A percentile compares a stretch with the other conserved stretches of the same genome.
These are phyloP conservation scores for Macaca nemestrina DNA, from an alignment of 2,113 vertebrate species.

Conservation along the genomic window DNA sequence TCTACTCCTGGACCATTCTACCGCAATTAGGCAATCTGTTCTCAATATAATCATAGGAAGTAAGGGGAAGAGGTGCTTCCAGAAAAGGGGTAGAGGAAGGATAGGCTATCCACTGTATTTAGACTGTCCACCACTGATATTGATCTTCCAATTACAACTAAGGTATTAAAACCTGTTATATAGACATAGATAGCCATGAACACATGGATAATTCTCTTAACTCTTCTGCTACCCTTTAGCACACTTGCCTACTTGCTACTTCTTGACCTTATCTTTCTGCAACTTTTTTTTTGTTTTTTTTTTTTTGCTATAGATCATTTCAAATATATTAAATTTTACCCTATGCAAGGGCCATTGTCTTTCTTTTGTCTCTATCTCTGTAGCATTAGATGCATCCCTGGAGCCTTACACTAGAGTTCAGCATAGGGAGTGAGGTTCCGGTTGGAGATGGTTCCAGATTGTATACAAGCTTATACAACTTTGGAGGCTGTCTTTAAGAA, in stretches of 20 bases:
- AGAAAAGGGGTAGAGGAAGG: neutral
- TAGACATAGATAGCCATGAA: neutral
- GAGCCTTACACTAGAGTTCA: neutral
- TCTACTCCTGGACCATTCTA: neutral
- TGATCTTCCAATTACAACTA: neutral
- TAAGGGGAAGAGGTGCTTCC: neutral
- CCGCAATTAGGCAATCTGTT: neutral
- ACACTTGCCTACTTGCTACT: neutral
- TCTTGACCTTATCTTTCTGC: neutral
- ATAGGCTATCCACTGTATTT: neutral
- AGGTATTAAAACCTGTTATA: neutral
- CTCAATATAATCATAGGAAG: neutral
- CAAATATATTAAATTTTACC: neutral
- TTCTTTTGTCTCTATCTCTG: neutral
- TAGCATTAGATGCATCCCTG: neutral
- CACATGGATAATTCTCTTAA: neutral
- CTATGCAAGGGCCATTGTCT: neutral
- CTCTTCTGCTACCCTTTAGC: neutral
- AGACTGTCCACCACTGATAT: neutral
- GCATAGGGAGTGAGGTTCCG: neutral
- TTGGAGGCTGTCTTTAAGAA: neutral
- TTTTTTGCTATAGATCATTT: neutral
- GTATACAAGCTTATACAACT: neutral
- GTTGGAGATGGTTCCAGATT: neutral
- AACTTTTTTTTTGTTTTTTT: neutral